Base-by-base conservation (phyloP, 2,888 invertebrate species). In the Lasioglossum malachurum region DNA sequence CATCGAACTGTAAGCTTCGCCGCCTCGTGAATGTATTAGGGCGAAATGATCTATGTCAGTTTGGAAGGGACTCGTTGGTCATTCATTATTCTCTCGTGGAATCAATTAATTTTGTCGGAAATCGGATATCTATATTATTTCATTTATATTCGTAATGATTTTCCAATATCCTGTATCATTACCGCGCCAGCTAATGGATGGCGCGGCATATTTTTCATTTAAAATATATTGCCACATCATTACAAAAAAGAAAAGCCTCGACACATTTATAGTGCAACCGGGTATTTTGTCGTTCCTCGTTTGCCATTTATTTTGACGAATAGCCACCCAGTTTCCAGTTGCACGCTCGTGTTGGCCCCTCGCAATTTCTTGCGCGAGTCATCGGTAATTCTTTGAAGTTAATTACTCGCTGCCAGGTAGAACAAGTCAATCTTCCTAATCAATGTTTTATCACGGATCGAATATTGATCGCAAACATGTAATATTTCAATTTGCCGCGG, bases 161-260 rank as follows among this genome's bases (percentile, higher is more conserved):
- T 69, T 35, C 78, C 67, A 14, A 78, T 69, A 78, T 46, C 41
- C 73, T 19, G 27, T 31, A 75, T 12, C 77, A 77, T 41, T 64
- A 64, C 31, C 64, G 64, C 31, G 16, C 19, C 31, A 5, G 64
- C 64, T 64, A 64, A 64, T 64, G 64, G 64, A 35, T 19, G 64
- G 19, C 64, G 19, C 64, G 31, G 31, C 64, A 19, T 64, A 64
- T 35, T 64, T 64, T 64, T 64, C 64, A 64, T 16, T 35, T 64
- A 35, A 19, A 35, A 64, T 64, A 64, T 35, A 64, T 31, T 64
- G 64, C 64, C 31, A 31, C 8, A 31, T 64, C 31, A 64, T 64
- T 64, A 31, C 31, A 64, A 31, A 64, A 64, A 64, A 1, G 16
- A 31, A 64, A 31, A 64, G 12, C 3, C 31, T 16, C 31, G 31